Evolutionary conservation across 2,888 invertebrate species (phyloP).

Genomic region (Phalera bucephala): DNA sequence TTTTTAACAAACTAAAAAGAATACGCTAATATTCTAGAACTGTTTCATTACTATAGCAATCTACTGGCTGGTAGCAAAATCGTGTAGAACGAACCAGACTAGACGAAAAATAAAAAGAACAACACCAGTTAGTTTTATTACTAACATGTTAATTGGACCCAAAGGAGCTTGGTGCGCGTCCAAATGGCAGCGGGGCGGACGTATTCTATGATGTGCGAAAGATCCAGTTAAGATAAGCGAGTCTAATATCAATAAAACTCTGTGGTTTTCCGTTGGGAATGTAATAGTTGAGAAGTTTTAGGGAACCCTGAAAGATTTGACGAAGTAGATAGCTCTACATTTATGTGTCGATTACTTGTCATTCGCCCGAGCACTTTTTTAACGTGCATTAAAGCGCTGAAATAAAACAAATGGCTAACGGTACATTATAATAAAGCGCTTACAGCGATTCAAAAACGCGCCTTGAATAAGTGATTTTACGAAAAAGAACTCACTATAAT

Average conservation of each 20-base stretch:
- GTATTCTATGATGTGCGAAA: constrained; percentile 34
- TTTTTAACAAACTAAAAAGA: background rate
- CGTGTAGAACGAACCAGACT: no score
- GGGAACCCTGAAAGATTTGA: constrained; percentile 4
- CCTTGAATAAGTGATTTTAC: no score
- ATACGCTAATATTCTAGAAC: constrained; percentile 9
- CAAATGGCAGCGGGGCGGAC: constrained; percentile 54
- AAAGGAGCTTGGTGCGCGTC: constrained; percentile 64
- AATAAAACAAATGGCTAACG: no score
- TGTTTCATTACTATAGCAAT: constrained; percentile 30
- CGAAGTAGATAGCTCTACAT: no score
- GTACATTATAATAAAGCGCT: no score
- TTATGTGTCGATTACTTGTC: no score
- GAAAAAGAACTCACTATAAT: no score
- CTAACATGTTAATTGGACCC: constrained; percentile 70
- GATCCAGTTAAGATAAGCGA: constrained; percentile 10
- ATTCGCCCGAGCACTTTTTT: no score
- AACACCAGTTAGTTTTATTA: constrained; percentile 57
- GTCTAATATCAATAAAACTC: constrained; percentile 5
- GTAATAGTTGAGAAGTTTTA: background rate
- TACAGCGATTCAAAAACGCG: no score
- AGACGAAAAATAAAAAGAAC: no score
- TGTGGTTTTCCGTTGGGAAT: background rate
- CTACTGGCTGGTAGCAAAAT: no score
- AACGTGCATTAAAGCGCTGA: no score